Evolutionary conservation across 1,140 invertebrate genomes (phyloP).

Genomic region (Ceratina australensis): DNA sequence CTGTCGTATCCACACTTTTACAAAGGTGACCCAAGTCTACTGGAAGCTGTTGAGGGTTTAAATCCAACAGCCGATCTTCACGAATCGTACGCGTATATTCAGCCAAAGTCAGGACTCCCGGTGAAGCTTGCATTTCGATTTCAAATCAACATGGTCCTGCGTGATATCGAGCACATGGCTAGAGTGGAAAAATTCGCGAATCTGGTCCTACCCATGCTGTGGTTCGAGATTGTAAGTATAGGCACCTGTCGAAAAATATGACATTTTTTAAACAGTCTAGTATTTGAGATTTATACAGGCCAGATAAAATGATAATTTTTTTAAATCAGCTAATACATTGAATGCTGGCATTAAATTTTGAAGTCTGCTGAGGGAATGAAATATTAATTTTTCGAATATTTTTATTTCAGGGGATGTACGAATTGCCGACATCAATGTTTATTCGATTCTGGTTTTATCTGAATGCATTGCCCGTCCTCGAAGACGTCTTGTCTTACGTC

Average conservation of each 20-base stretch:
- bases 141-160: conserved; percentile 91
- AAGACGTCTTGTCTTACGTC: conserved; percentile 81
- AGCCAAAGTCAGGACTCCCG: conserved; percentile 89
- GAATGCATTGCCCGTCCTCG: conserved; percentile 83
- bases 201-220: conserved; percentile 86
- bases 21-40: conserved; percentile 84
- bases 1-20: conserved; percentile 95
- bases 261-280: too few species aligned
- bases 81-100: conserved; percentile 85
- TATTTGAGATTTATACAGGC: too few species aligned
- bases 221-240: conserved; percentile 91
- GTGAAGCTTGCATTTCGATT: conserved; percentile 86
- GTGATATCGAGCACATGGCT: conserved; percentile 83
- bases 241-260: background rate
- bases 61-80: conserved; percentile 84
- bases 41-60: conserved; percentile 86
- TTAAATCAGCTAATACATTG: too few species aligned
- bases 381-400: background rate
- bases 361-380: too few species aligned
- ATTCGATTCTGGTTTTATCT: conserved; percentile 86
- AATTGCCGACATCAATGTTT: conserved; percentile 82
- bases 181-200: conserved; percentile 83
- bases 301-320: too few species aligned
- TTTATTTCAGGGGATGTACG: conserved; percentile 83
- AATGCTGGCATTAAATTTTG: too few species aligned